Percentiles rank a stretch among this genome's conserved stretches.
Conservation (phyloP, 2,797 vertebrate species). For the Macropus fuliginosus region DNA sequence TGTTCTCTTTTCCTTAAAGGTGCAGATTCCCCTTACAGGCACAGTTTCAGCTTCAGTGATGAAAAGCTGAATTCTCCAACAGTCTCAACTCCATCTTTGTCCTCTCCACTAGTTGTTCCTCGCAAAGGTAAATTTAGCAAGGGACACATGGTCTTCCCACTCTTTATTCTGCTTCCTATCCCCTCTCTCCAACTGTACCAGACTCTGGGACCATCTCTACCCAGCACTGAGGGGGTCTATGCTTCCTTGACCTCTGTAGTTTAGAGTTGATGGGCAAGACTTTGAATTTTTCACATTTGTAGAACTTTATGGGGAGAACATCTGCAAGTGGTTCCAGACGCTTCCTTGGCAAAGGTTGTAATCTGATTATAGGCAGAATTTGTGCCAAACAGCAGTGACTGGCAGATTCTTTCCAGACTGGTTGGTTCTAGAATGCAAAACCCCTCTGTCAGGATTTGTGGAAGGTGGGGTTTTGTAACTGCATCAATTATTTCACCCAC, state of each 20-base stretch:
- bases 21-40: constrained; percentile 93
- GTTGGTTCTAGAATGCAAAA: constrained; percentile 44
- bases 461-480: constrained; percentile 37
- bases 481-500: constrained; percentile 33
- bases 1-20: constrained; percentile 84
- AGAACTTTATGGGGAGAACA: not conserved
- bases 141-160: not conserved
- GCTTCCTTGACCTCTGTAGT: constrained; percentile 39
- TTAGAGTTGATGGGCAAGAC: not conserved
- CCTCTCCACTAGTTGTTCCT: constrained; percentile 86
- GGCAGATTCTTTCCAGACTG: not conserved
- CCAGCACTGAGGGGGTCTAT: not conserved
- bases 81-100: constrained; percentile 84
- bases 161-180: not conserved
- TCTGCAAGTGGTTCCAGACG: not conserved
- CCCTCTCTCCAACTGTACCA: not conserved
- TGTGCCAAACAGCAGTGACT: not conserved
- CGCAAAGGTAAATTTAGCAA: constrained; percentile 88
- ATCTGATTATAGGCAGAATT: not conserved
- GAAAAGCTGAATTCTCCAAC: constrained; percentile 95
- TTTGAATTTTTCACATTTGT: not conserved
- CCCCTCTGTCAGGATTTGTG: constrained; percentile 46
- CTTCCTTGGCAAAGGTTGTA: not conserved
- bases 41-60: constrained; percentile 96
- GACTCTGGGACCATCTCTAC: not conserved